phyloP scores from a whole-genome alignment of 2,113 vertebrate species.

The Rhinolophus sinicus region DNA sequence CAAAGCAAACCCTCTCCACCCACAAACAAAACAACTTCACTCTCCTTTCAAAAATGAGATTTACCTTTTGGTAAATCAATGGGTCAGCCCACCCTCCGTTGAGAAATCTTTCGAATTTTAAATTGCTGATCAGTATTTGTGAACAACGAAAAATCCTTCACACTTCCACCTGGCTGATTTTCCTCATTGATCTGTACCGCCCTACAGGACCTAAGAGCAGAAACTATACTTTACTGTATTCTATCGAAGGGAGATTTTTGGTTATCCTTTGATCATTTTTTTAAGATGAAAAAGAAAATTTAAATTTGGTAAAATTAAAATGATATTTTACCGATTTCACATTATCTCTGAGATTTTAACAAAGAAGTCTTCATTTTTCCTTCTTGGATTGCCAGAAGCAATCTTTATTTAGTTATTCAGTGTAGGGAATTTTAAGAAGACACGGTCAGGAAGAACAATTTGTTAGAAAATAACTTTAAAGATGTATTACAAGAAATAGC shows the following conservation, averaged over 20 bases:
- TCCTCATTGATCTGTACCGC: not conserved
- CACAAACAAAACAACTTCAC: not conserved
- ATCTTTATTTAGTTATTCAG: not conserved
- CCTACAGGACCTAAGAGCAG: not conserved
- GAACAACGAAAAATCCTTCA: constrained; percentile 35
- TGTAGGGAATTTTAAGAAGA: not conserved
- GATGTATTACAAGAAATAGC: not conserved
- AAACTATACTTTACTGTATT: not conserved
- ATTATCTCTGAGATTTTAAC: not conserved
- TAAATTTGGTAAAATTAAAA: not conserved
- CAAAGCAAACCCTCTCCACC: not conserved
- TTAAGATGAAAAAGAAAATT: not conserved
- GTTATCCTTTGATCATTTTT: not conserved
- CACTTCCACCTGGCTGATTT: not conserved
- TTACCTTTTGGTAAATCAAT: constrained; percentile 24
- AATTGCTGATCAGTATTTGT: not conserved
- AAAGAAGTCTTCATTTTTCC: not conserved
- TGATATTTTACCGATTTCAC: not conserved
- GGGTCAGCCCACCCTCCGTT: not conserved
- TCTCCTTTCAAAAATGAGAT: not conserved
- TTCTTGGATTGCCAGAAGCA: not conserved
- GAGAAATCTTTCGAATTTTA: not conserved
- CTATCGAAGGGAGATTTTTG: not conserved
- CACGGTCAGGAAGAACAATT: not conserved
- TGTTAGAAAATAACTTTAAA: not conserved